phyloP scores from a whole-genome alignment of 2,888 invertebrate species.

The Megamerina dolium region DNA sequence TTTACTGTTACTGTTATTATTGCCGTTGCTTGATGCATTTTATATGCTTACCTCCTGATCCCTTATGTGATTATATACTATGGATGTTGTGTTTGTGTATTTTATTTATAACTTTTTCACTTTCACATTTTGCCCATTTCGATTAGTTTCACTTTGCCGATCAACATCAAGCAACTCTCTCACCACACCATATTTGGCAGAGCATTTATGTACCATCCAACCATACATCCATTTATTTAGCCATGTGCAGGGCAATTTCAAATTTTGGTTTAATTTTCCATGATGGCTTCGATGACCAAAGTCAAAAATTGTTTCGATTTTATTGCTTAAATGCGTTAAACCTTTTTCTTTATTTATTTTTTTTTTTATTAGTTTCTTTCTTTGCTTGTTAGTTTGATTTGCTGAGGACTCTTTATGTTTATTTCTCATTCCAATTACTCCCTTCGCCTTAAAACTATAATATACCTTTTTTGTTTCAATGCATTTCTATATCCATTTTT shows the following conservation, averaged over 20 bases:
- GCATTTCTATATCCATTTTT: too few species aligned
- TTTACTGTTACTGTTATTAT: too few species aligned
- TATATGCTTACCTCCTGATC: background rate
- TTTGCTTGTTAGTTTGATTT: background rate
- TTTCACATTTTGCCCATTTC: conserved; percentile 11
- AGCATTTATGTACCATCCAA: too few species aligned
- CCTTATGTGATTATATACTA: background rate
- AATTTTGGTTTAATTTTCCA: conserved; percentile 12
- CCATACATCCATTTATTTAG: too few species aligned
- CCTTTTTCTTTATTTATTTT: conserved; percentile 21
- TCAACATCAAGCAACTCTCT: background rate
- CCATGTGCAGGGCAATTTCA: conserved; percentile 2
- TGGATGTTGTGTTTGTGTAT: background rate
- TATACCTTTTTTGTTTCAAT: too few species aligned
- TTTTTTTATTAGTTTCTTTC: conserved; percentile 5
- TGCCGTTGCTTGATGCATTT: too few species aligned
- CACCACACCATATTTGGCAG: too few species aligned
- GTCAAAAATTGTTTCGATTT: conserved; percentile 37
- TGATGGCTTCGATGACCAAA: conserved; percentile 4
- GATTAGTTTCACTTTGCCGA: conserved; percentile 3
- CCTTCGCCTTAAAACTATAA: too few species aligned
- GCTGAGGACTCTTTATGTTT: background rate
- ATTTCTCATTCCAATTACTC: too few species aligned
- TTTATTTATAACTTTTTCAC: conserved; percentile 14
- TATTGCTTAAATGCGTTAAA: conserved; percentile 40